A percentile compares a stretch with the other conserved stretches of the same genome.
phyloP scores from a whole-genome alignment of 2,888 invertebrate genomes.

The Sturmia bella region DNA sequence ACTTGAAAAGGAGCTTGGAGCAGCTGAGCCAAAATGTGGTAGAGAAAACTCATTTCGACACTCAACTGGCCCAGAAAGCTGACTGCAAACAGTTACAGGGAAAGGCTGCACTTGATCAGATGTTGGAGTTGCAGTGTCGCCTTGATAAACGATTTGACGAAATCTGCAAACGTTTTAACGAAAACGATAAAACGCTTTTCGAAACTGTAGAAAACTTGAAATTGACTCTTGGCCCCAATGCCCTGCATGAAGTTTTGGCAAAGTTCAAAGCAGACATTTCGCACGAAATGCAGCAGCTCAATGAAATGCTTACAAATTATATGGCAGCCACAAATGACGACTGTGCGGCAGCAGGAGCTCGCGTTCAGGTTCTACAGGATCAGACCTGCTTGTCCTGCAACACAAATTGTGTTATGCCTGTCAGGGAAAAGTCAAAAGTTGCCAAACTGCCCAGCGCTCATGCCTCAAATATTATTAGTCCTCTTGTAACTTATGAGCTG shows the following conservation, averaged over 20 bases:
- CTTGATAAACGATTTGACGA: conserved; percentile 77
- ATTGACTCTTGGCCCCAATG: conserved; percentile 85
- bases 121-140: conserved; percentile 83
- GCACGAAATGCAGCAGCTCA: conserved; percentile 77
- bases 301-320: conserved; percentile 75
- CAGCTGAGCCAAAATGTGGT: conserved; percentile 86
- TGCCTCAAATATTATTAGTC: conserved; percentile 85
- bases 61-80: conserved; percentile 89
- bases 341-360: conserved; percentile 88
- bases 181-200: conserved; percentile 76
- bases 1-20: conserved; percentile 72
- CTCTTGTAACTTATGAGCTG: conserved; percentile 88
- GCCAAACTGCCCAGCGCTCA: conserved; percentile 84
- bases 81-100: conserved; percentile 86
- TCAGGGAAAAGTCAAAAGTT: conserved; percentile 83
- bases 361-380: conserved; percentile 86
- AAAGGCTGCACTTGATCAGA: conserved; percentile 88
- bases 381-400: conserved; percentile 91
- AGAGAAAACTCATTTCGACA: conserved; percentile 87
- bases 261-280: conserved; percentile 87
- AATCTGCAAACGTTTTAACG: conserved; percentile 73
- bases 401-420: conserved; percentile 87
- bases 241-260: conserved; percentile 86
- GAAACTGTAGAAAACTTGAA: conserved; percentile 85
- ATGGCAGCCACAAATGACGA: conserved; percentile 78